Percentiles rank a stretch among this genome's conserved stretches.
Conservation (phyloP, 1,140 invertebrate species). For the Forficula auricularia region DNA sequence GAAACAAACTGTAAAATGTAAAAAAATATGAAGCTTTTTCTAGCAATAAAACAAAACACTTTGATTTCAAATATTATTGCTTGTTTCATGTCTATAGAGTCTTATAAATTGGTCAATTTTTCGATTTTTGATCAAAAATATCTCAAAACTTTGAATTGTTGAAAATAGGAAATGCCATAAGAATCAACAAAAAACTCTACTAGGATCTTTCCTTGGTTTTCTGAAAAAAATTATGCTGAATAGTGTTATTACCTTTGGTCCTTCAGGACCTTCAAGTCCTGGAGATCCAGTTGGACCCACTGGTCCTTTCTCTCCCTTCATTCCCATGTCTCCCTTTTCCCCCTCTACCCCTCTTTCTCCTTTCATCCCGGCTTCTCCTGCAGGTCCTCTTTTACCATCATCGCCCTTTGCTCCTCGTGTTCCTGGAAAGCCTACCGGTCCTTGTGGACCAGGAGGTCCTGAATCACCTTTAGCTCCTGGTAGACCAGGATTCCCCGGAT, state of each 20-base stretch:
- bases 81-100: no score
- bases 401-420: conserved; percentile 55
- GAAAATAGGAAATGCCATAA: no score
- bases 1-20: no score
- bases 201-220: no score
- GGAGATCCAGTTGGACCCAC: conserved; percentile 43
- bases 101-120: no score
- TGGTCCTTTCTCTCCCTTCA: conserved; percentile 53
- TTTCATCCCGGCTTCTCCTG: conserved; percentile 48
- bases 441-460: conserved; percentile 44
- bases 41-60: no score
- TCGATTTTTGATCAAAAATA: no score
- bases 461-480: conserved; percentile 46
- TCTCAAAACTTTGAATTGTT: no score
- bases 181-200: no score
- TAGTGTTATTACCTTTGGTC: conserved; percentile 48
- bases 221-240: no score
- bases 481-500: conserved; percentile 46
- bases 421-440: conserved; percentile 58
- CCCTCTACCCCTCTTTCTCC: conserved; percentile 51
- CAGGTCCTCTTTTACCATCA: conserved; percentile 46
- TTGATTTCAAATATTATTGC: no score
- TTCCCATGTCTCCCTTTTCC: conserved; percentile 56
- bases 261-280: conserved; percentile 68
- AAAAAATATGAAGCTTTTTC: no score